Evolutionary conservation across 2,113 vertebrate genomes (phyloP), one percentile per base, ranked within the genome.

Genomic region (Otis tarda): DNA sequence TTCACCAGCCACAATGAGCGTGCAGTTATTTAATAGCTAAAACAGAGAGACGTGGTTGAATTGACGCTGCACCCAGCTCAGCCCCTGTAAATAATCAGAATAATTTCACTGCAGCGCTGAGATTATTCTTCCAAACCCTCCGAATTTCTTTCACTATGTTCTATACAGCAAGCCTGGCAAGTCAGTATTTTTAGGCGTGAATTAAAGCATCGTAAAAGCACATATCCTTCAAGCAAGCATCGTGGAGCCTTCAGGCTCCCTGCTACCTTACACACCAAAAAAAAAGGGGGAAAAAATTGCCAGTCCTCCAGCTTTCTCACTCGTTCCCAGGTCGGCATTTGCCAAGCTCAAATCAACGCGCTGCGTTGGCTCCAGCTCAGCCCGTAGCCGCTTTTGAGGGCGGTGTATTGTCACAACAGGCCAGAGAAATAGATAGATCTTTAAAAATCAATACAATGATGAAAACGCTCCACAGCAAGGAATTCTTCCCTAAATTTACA

Each of bases 331-430:
- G 27, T 41, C 61, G 22, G 53, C 21, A 12, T 55, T 77, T 88
- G 59, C 77, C 59, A 45, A n/a, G 39, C 4, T 83, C 1, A 16
- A 71, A 88, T 59, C 90, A 20, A 35, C 31, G 17, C 13, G 2
- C 35, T 2, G 27, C 2, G 12, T 4, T 15, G 49, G 28, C 43
- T 28, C 35, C 91, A 68, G 75, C 82, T 68, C 53, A 8, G 27
- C 59, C 89, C 9, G 3, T 7, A 37, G 87, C 92, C 60, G 77
- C 49, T 50, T 39, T 47, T 4, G 18, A 59, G 60, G 49, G 41
- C 0, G 4, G 22, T 4, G 3, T 3, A 2, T 31, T 27, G 20
- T 5, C 61, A 5, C 0, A 2, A 37, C 3, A 7, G 67, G 61
- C 21, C 76, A 27, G 37, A 77, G 35, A 77, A 81, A 65, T 0